These are phyloP conservation scores for Gavialis gangeticus DNA, from an alignment of 2,113 vertebrate species.

Conservation along the genomic window DNA sequence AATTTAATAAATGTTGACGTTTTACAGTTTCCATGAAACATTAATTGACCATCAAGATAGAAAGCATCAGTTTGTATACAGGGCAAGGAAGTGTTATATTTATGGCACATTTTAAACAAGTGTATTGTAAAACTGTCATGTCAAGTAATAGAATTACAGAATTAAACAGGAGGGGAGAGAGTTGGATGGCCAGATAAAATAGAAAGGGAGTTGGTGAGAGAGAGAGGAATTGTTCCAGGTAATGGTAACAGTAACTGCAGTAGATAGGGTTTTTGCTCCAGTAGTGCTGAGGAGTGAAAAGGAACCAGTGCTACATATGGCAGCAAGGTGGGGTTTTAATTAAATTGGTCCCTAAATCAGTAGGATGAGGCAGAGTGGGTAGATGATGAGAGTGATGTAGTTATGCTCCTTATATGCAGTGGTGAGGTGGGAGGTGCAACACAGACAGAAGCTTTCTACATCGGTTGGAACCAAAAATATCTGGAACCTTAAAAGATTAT, in stretches of 20 bases:
- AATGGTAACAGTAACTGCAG: neutral
- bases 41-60: neutral
- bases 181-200: neutral
- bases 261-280: neutral
- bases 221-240: neutral
- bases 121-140: neutral
- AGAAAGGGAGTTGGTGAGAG: neutral
- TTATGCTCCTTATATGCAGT: neutral
- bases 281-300: neutral
- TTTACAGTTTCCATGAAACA: neutral
- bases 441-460: neutral
- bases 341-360: neutral
- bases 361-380: neutral
- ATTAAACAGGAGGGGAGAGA: neutral
- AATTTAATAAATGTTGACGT: neutral
- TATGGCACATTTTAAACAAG: neutral
- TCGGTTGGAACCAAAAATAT: neutral
- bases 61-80: neutral
- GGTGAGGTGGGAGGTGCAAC: neutral
- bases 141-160: neutral
- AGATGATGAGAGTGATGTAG: neutral
- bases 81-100: neutral
- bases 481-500: neutral
- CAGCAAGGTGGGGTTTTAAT: neutral
- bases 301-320: neutral